These are phyloP conservation scores for Lamellibrachia columna DNA, from an alignment of 2,888 invertebrate genomes.

Conservation along the genomic window DNA sequence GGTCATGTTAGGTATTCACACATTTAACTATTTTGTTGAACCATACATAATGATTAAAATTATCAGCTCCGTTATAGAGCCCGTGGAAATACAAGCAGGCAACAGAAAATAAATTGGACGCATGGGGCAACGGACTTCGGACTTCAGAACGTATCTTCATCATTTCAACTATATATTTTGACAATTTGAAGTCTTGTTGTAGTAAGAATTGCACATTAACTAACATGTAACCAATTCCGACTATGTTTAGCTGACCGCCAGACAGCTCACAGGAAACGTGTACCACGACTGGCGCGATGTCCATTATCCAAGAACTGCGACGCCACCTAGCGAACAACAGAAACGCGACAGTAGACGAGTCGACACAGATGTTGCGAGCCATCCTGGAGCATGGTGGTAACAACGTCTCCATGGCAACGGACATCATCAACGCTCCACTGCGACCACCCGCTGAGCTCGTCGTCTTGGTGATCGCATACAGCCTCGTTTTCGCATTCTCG, in stretches of 20 bases:
- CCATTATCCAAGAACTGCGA: not conserved
- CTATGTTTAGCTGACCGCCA: not conserved
- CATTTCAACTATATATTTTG: too few species aligned
- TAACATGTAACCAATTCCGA: too few species aligned
- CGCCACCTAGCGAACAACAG: conserved; percentile 5
- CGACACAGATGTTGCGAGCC: not conserved
- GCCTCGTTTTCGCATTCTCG: conserved; percentile 35
- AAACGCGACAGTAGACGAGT: not conserved
- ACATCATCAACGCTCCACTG: conserved; percentile 1
- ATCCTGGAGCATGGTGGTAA: not conserved
- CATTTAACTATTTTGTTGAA: too few species aligned
- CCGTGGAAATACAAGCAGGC: too few species aligned
- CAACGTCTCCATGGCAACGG: not conserved
- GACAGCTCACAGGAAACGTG: not conserved
- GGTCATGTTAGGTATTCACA: too few species aligned
- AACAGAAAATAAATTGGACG: too few species aligned
- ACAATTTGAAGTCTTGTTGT: too few species aligned
- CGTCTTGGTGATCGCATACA: not conserved
- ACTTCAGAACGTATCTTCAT: too few species aligned
- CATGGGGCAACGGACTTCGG: too few species aligned
- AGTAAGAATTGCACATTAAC: too few species aligned
- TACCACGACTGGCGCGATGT: not conserved
- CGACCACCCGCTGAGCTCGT: not conserved
- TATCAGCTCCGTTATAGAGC: too few species aligned
- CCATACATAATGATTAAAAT: too few species aligned